Evolutionary conservation across 2,113 vertebrate genomes (phyloP).

Genomic region (Nasalis larvatus): DNA sequence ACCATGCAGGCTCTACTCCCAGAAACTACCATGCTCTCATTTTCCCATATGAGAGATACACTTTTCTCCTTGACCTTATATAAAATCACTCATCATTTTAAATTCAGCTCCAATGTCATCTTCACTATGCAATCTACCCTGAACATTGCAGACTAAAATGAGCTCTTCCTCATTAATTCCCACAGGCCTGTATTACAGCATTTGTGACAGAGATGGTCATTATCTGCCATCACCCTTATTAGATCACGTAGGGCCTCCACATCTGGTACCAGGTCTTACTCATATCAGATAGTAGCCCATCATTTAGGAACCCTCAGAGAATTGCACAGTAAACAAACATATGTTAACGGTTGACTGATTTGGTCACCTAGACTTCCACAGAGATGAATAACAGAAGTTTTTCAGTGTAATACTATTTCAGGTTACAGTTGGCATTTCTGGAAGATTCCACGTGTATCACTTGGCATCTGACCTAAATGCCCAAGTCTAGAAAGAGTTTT

Average conservation of each 20-base stretch:
- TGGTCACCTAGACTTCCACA: background rate
- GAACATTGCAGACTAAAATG: background rate
- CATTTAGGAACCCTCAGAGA: background rate
- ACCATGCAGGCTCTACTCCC: background rate
- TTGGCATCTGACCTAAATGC: background rate
- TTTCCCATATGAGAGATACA: background rate
- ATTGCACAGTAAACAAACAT: background rate
- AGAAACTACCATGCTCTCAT: background rate
- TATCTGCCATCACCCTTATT: background rate
- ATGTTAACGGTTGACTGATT: background rate
- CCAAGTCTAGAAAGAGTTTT: background rate
- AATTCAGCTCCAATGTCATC: background rate
- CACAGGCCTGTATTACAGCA: background rate
- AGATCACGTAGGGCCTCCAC: background rate
- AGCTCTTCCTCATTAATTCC: background rate
- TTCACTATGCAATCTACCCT: background rate
- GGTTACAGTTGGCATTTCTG: background rate
- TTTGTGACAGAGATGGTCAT: background rate
- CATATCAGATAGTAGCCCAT: background rate
- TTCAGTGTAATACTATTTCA: background rate
- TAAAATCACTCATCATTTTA: background rate
- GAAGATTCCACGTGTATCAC: background rate
- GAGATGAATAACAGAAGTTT: background rate
- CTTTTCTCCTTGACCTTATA: background rate
- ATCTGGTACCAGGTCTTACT: background rate